Conservation (phyloP, 2,888 invertebrate species). For the Chirona hameri region DNA sequence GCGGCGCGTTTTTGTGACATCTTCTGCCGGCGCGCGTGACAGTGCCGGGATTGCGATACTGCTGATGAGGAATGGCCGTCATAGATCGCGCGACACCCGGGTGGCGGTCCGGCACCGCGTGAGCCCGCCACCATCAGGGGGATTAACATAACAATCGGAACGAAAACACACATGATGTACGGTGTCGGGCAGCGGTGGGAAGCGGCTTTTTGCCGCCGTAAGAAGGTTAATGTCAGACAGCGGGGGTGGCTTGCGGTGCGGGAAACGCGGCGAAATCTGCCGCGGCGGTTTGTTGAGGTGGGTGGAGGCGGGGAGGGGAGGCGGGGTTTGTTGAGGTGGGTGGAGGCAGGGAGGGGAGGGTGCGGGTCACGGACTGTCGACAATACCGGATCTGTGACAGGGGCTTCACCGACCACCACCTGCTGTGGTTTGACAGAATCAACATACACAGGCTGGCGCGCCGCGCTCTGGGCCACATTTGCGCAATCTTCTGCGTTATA, state of each 20-base stretch:
- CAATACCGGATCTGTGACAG: too few species aligned
- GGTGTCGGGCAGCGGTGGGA: neutral
- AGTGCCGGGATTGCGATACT: neutral
- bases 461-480: too few species aligned
- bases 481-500: too few species aligned
- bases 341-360: too few species aligned
- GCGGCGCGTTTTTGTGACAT: neutral
- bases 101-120: neutral
- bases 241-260: neutral
- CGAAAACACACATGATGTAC: neutral
- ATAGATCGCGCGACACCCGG: neutral
- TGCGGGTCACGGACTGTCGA: too few species aligned
- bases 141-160: constrained; percentile 12
- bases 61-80: neutral
- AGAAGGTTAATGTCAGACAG: neutral
- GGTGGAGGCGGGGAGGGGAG: too few species aligned
- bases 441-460: too few species aligned
- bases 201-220: neutral
- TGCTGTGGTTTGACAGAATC: too few species aligned
- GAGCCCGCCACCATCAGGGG: neutral
- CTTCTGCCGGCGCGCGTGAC: too few species aligned
- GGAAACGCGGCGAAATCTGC: neutral
- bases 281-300: neutral
- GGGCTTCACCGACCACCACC: too few species aligned
- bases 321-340: too few species aligned